Percentiles rank a stretch among this genome's conserved stretches.
phyloP scores from a whole-genome alignment of 37 sponge, comb jelly and placozoan genomes.

The Amphimedon queenslandica region DNA sequence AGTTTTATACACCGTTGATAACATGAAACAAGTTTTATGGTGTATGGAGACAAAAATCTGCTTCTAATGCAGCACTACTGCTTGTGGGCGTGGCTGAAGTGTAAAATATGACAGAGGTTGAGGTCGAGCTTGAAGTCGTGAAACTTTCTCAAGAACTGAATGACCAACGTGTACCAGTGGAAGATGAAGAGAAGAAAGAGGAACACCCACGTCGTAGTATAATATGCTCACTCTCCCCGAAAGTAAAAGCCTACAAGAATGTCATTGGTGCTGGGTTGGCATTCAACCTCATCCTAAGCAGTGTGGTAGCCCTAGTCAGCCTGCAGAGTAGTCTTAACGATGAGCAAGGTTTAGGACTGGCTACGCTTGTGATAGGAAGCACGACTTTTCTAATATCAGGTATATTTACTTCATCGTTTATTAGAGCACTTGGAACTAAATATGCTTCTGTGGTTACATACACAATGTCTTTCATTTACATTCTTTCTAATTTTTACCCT shows the following conservation, averaged over 20 bases:
- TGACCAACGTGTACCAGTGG: too few species aligned
- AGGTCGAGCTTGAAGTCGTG: too few species aligned
- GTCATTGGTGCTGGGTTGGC: constrained; percentile 22
- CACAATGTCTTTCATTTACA: constrained; percentile 23
- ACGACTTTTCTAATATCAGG: constrained; percentile 22
- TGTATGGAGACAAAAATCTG: too few species aligned
- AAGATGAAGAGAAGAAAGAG: too few species aligned
- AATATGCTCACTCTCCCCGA: not conserved
- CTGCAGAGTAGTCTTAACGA: constrained; percentile 63
- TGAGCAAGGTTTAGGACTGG: constrained; percentile 27
- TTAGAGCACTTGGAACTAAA: constrained; percentile 38
- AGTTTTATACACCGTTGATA: too few species aligned
- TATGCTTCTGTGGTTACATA: constrained; percentile 20
- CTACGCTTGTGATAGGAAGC: constrained; percentile 28
- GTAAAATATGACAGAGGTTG: too few species aligned
- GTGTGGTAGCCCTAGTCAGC: constrained; percentile 24
- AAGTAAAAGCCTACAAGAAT: constrained; percentile 23
- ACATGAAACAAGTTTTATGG: too few species aligned
- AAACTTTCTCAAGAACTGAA: too few species aligned
- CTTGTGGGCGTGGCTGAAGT: too few species aligned
- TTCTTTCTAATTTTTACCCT: constrained; percentile 55
- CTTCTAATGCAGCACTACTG: too few species aligned
- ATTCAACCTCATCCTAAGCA: constrained; percentile 24
- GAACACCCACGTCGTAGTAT: too few species aligned
- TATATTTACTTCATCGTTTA: constrained; percentile 22